Base-by-base conservation (phyloP, 1,140 invertebrate genomes). In the Drosophila tani region DNA sequence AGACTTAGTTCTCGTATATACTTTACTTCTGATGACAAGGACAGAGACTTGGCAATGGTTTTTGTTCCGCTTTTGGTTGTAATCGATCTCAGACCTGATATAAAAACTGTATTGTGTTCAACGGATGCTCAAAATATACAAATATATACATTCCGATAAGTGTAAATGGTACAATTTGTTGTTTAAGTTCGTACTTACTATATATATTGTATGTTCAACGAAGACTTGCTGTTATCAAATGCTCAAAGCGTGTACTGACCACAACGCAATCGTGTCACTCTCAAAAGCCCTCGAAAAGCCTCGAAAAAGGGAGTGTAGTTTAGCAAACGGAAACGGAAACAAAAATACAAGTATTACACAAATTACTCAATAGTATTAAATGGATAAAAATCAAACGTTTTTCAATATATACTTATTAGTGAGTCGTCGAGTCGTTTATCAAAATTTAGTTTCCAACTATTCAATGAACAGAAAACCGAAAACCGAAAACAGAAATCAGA, bases 331-430 rank as follows among this genome's bases (percentile, higher is more conserved):
- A 66, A 67, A 53, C 46, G 45, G 41, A 51, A 67, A 67, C n/a
- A 55, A 38, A 55, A 55, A 21, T 35, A 63, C 46, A 74, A 64
- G 69, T 79, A 79, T 78, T 78, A 78, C 75, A 62, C 14, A 82
- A 79, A 66, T 80, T 88, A 86, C 56, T 88, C 71, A 86, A 86
- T 77, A 79, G 81, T 75, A 88, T 88, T 88, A 87, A 57, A 56
- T 56, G 79, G 71, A 59, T 50, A 79, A 82, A 82, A 86, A 81
- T 65, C 77, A 68, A 58, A 80, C 74, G 41, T 80, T 85, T 85
- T 86, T 74, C 82, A 84, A 67, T 81, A 76, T 56, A 43, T 58
- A 73, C 68, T 73, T 73, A 73, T 73, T 73, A 73, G 68, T 73
- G 69, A 43, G 69, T 59, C 66, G 41, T 59, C 67, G 41, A 38